Evolutionary conservation across 2,888 invertebrate genomes (phyloP).

Genomic region (Agrenia bidenticulata): DNA sequence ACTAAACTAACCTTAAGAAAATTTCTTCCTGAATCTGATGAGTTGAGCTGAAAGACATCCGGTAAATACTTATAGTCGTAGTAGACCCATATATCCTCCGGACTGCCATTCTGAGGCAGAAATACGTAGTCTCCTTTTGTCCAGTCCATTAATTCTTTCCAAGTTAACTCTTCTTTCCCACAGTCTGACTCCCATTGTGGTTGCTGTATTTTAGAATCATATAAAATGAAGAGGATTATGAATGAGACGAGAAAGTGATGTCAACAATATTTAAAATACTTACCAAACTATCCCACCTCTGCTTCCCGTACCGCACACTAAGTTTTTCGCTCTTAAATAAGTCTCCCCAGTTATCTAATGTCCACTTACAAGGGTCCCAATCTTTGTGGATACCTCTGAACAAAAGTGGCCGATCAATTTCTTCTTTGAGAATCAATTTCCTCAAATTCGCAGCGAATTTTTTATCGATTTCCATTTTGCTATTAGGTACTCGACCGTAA

Average conservation of each 20-base stretch:
- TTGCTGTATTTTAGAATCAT: slow-evolving; percentile 55
- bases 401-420: slow-evolving; percentile 43
- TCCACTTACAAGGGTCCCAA: slow-evolving; percentile 66
- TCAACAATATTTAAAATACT: slow-evolving; percentile 13
- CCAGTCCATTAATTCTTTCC: slow-evolving; percentile 65
- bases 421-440: slow-evolving; percentile 32
- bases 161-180: slow-evolving; percentile 62
- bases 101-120: slow-evolving; percentile 41
- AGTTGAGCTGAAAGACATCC: slow-evolving; percentile 59
- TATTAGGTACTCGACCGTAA: too few species aligned
- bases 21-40: slow-evolving; percentile 58
- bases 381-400: slow-evolving; percentile 56
- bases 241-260: neutral
- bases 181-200: slow-evolving; percentile 82
- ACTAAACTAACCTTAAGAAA: slow-evolving; percentile 61
- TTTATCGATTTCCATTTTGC: slow-evolving; percentile 15
- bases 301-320: slow-evolving; percentile 62
- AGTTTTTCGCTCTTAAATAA: slow-evolving; percentile 63
- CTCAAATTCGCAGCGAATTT: slow-evolving; percentile 18
- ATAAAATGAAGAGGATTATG: neutral
- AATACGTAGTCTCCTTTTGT: slow-evolving; percentile 30
- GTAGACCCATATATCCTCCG: slow-evolving; percentile 68
- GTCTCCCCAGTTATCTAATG: slow-evolving; percentile 63
- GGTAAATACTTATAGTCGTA: slow-evolving; percentile 82
- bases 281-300: slow-evolving; percentile 37